Base-by-base conservation (phyloP, 2,888 invertebrate species). In the Synanthedon tipuliformis region DNA sequence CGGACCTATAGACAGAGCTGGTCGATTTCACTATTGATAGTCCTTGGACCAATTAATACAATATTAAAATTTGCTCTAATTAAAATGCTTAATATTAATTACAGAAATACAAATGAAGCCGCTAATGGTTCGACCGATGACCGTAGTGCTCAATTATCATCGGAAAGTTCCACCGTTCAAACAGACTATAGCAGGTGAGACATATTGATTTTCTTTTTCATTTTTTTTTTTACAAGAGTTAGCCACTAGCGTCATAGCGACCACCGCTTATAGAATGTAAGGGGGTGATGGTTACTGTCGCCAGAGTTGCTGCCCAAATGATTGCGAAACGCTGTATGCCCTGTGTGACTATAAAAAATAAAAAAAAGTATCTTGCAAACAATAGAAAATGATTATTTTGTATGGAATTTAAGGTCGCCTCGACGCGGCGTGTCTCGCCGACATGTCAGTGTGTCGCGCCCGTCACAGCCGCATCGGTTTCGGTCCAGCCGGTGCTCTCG, bases 381-480 rank as follows among this genome's bases (percentile, higher is more conserved):
- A 41, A 12, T 41, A n/a, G 3, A 49, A 49, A 49, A 23, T 23
- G 3, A 10, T 48, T 13, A 18, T 49, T 4, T 49, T 49, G 50
- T 53, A 50, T 15, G 45, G 3, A 7, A 13, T 12, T 0, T 0
- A 64, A 84, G 87, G 85, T 53, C 73, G 76, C 0, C 60, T 85
- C 0, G 66, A 60, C 53, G 85, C 88, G 0, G 70, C 75, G 1
- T 87, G 77, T 63, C 75, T 89, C 12, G 80, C 88, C 0, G 92
- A 93, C 66, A 68, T 89, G 70, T 88, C 89, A 0, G 76, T 92
- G 8, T 84, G 89, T 51, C 89, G 90, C 61, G 91, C 92, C 27
- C 88, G 92, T 0, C 90, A 92, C 56, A 91, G 91, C 57, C 91
- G 93, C 66, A 89, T 92, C 0, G 93, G 94, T 1, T 96, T 95